Conservation (phyloP, 2,888 invertebrate genomes). For the Lasioglossum oenotherae region DNA sequence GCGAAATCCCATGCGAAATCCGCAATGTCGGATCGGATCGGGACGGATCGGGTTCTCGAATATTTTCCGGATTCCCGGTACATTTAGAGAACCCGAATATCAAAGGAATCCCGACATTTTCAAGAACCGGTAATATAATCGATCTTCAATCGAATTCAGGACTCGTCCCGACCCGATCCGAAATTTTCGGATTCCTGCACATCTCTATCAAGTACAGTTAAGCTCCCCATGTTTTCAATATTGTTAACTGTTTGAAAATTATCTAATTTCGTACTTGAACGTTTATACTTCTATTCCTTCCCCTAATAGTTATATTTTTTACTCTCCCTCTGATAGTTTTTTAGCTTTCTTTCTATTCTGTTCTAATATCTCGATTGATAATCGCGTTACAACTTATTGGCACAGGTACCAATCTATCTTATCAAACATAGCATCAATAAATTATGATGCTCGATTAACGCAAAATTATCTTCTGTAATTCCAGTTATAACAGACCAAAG, state of each 20-base stretch:
- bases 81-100: not conserved
- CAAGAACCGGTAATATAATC: rapidly evolving
- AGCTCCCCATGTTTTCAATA: not conserved
- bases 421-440: not conserved
- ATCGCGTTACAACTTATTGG: not conserved
- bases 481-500: slow-evolving; percentile 89
- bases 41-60: not conserved
- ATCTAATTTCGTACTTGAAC: not conserved
- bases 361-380: not conserved
- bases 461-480: slow-evolving; percentile 22
- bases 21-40: not conserved
- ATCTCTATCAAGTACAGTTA: not conserved
- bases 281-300: not conserved
- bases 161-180: not conserved
- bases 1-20: not conserved
- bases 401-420: not conserved
- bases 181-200: not conserved
- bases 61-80: not conserved
- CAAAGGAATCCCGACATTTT: no score
- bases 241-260: not conserved
- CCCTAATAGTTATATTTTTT: not conserved
- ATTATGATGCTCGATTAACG: not conserved
- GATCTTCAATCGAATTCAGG: not conserved
- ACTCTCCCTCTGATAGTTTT: not conserved
- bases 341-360: not conserved